Base-by-base conservation (phyloP, 92 coral and sea anemone genomes). In the Virgularia gustaviana region DNA sequence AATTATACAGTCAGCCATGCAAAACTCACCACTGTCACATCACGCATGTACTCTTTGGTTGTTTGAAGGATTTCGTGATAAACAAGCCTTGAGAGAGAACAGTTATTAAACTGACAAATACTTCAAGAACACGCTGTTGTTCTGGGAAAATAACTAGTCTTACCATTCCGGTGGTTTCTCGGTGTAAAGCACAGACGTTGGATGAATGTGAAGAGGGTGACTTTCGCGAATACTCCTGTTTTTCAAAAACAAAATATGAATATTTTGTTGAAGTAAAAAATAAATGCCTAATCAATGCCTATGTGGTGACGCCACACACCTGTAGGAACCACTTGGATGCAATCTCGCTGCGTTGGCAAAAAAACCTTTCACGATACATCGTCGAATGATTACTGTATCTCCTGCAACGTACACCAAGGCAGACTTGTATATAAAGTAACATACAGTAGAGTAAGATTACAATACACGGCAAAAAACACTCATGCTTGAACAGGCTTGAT, bases 51-150 rank as follows among this genome's bases (percentile, higher is more conserved):
- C 27, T 94, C 90, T 76, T 94, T 87, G 15, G 99, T 87, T 0
- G 99, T 94, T 74, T 94, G 96, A 13, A 94, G 85, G 37, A 94
- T 85, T 63, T 94, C 96, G 80, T 94, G 99, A 56, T 87, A 94
- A 20, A 94, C 83, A 73, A 94, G 87, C 95, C 89, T 88, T 28
- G 11, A 63, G 28, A 13, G 32, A 44, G 38, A 58, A 49, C 42
- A 6, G 44, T 34, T 18, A 2, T 29, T 15, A 63, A 27, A 35
- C 53, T 34, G 56, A 6, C 9, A 30, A 16, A 16, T 45, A 2
- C 16, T 1, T 4, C 33, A 7, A 47, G 13, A 25, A 23, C 19
- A 7, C 19, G 30, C 34, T 32, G 74, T 36, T 19, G 0, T 2
- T 6, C 23, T 33, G 12, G 18, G 34, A 30, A 1, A n/a, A n/a